Conservation (phyloP, 1,140 invertebrate species). For the Idris sp. region DNA sequence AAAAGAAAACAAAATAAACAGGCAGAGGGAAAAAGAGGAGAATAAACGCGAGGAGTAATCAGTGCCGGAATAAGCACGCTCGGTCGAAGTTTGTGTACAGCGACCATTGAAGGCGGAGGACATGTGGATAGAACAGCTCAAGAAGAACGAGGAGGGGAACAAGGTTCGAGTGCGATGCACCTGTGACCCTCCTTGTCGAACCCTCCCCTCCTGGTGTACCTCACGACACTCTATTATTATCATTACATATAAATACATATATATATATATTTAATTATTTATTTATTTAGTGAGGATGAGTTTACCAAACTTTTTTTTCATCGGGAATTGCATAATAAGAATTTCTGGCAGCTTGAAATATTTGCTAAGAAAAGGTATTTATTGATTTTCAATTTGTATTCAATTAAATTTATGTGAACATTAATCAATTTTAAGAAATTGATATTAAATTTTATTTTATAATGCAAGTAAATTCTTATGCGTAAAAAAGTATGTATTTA, state of each 20-base stretch:
- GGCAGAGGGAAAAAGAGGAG: background rate
- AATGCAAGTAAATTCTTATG: too few species aligned
- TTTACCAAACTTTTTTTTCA: too few species aligned
- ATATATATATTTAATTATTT: too few species aligned
- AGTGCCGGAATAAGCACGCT: constrained; percentile 38
- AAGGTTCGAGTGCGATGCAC: constrained; percentile 70
- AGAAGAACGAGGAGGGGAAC: constrained; percentile 39
- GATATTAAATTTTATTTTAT: too few species aligned
- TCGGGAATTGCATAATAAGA: too few species aligned
- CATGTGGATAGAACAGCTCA: constrained; percentile 40
- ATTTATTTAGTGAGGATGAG: too few species aligned
- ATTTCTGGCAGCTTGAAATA: too few species aligned
- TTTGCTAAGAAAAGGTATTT: too few species aligned
- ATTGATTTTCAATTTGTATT: too few species aligned
- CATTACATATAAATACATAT: constrained; percentile 13
- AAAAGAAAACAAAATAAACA: constrained; percentile 5
- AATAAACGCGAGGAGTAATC: constrained; percentile 39
- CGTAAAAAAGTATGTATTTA: too few species aligned
- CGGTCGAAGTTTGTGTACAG: constrained; percentile 33
- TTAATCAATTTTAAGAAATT: too few species aligned
- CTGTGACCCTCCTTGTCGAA: constrained; percentile 61
- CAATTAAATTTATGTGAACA: too few species aligned
- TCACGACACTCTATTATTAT: constrained; percentile 33
- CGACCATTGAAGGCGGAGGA: constrained; percentile 34
- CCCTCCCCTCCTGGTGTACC: constrained; percentile 22